Evolutionary conservation across 2,888 invertebrate genomes (phyloP).

Genomic region (Labia minor): DNA sequence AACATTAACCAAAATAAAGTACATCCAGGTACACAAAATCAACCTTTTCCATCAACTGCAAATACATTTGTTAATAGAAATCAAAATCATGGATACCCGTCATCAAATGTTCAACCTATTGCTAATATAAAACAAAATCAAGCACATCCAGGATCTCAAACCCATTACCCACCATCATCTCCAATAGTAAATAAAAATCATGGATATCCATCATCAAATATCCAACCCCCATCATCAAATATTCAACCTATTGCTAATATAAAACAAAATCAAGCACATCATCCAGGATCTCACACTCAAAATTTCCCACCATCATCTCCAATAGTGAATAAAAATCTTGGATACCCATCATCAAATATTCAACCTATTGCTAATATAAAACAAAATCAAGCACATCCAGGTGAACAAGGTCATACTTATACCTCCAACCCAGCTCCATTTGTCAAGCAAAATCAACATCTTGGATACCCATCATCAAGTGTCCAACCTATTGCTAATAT

Average conservation of each 20-base stretch:
- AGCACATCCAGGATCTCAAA: neutral
- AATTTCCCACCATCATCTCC: neutral
- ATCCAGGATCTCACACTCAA: neutral
- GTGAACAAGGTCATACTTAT: neutral
- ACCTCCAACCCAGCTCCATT: neutral
- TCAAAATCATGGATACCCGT: neutral
- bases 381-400: neutral
- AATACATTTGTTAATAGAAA: neutral
- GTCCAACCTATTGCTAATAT: neutral
- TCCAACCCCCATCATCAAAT: neutral
- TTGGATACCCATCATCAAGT: neutral
- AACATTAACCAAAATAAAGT: neutral
- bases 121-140: neutral
- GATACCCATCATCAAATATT: neutral
- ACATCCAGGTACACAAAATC: neutral
- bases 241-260: neutral
- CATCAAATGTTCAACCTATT: neutral
- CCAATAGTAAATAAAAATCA: neutral
- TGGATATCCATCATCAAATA: neutral
- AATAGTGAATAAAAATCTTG: neutral
- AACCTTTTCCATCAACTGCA: neutral
- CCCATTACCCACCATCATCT: neutral
- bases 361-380: neutral
- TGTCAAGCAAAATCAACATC: neutral
- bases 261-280: neutral